Evolutionary conservation across 1,140 invertebrate species (phyloP), one percentile per base, ranked within the genome.

Genomic region (Papilio polyxenes): DNA sequence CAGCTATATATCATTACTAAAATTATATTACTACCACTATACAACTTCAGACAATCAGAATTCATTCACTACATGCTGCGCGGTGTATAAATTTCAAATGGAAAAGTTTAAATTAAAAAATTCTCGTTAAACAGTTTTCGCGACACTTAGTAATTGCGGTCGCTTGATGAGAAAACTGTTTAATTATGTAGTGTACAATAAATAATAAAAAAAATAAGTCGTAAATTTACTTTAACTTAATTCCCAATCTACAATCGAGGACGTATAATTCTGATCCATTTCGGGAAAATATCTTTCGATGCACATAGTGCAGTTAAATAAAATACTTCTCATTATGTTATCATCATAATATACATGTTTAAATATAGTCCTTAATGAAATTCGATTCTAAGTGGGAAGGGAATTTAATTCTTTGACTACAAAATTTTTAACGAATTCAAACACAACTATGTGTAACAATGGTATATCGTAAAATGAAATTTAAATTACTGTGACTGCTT

Each of bases 121-220:
- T 62, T 17, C 53, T 56, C 53, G 20, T 20, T 62, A 6, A 23
- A 10, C 20, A 62, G 65, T 72, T 72, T 72, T 72, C 65, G 65
- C 65, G 65, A 72, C 23, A 72, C 11, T 72, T 7, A 72, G 31
- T 72, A 72, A 72, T 72, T 72, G 31, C 31, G 65, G 65, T 15
- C 65, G 31, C 23, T 72, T 72, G 65, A 37, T 72, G 31, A 72
- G 65, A 37, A 72, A 72, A 72, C 23, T 72, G 65, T 72, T 72
- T 17, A 69, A 69, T 13, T 72, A 40, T 72, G 65, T 72, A 37
- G 31, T 15, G 31, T 37, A 31, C 5, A 72, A 40, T 13, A 37
- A 72, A 72, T 13, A 13, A 11, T 31, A 13, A n/a, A 62, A n/a
- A 23, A 65, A 65, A 8, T 62, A 23, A 10, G 0, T 17, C 0